Evolutionary conservation across 2,113 vertebrate species (phyloP).

Genomic region (Cyanistes caeruleus): DNA sequence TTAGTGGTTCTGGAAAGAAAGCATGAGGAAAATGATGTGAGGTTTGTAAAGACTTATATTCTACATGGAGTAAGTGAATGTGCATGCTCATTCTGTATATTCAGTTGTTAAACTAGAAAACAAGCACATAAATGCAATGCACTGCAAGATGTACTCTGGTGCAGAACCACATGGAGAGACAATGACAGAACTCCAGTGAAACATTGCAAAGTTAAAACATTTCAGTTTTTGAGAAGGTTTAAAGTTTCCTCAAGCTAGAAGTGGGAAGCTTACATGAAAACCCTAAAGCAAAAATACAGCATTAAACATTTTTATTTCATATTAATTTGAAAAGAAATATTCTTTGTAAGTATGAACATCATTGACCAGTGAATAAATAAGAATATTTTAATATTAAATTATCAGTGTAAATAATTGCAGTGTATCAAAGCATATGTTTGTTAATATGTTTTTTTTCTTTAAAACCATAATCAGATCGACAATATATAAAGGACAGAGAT

Average conservation of each 20-base stretch:
- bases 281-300: neutral
- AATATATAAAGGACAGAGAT: constrained; percentile 89
- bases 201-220: neutral
- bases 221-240: neutral
- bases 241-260: neutral
- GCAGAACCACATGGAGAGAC: neutral
- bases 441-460: constrained; percentile 13
- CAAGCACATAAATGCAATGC: neutral
- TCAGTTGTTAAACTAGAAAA: neutral
- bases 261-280: neutral
- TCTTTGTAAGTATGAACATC: neutral
- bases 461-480: constrained; percentile 81
- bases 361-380: neutral
- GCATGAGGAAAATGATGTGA: neutral
- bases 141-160: rapidly evolving
- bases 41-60: neutral
- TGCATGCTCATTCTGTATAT: neutral
- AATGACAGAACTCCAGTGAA: neutral
- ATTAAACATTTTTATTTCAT: neutral
- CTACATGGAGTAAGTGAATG: neutral
- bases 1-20: neutral
- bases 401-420: neutral
- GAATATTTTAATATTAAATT: neutral
- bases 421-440: neutral
- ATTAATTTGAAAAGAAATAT: neutral